phyloP scores from a whole-genome alignment of 2,797 vertebrate species.

The Melanotaenia parkinsoni region DNA sequence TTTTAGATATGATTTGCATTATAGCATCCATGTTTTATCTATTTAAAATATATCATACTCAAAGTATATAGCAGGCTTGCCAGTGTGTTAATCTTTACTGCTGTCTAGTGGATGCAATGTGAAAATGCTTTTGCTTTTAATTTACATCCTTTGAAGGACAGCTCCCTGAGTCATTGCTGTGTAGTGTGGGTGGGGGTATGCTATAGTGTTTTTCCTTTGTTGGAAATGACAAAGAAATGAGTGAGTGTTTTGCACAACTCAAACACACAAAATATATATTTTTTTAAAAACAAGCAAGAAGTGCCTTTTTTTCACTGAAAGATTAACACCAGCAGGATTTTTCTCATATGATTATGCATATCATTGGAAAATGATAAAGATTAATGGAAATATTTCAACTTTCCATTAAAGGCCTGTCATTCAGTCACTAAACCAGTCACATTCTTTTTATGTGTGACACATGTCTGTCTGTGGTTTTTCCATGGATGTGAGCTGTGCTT shows the following conservation, averaged over 20 bases:
- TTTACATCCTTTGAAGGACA: neutral
- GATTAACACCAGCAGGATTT: neutral
- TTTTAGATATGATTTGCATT: too few relatives aligned
- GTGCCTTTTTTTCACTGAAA: neutral
- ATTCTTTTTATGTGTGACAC: conserved; percentile 3
- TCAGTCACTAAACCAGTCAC: neutral
- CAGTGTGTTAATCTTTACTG: conserved; percentile 34
- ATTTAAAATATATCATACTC: too few relatives aligned
- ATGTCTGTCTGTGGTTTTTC: conserved; percentile 3
- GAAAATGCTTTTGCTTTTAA: conserved; percentile 14
- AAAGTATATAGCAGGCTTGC: neutral
- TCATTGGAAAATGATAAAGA: neutral
- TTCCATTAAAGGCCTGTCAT: neutral
- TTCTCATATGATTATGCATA: neutral
- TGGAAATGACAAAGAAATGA: neutral
- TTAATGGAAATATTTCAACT: neutral
- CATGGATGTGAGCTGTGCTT: conserved; percentile 7
- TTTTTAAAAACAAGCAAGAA: too few relatives aligned
- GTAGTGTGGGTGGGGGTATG: neutral
- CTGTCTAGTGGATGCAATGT: conserved; percentile 48
- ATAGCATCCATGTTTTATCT: too few relatives aligned
- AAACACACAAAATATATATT: neutral
- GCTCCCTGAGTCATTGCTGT: neutral
- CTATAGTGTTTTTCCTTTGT: neutral
- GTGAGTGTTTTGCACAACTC: neutral